phyloP scores from a whole-genome alignment of 1,140 invertebrate genomes.

The Drosophila ambigua region DNA sequence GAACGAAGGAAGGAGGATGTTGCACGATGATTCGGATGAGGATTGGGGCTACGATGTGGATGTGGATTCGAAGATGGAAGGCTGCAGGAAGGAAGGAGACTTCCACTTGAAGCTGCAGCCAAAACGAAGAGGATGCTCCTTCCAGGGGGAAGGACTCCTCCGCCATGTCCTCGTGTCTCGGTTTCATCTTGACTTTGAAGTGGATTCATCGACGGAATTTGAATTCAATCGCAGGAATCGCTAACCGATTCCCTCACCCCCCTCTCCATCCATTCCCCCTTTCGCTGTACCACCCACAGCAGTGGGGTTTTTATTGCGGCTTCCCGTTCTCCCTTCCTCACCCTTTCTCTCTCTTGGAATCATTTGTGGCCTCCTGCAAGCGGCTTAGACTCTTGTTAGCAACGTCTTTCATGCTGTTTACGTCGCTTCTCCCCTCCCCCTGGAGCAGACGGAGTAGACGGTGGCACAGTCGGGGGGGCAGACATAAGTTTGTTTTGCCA shows the following conservation, averaged over 20 bases:
- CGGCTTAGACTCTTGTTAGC: slow-evolving; percentile 56
- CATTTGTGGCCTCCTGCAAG: slow-evolving; percentile 36
- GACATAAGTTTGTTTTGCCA: slow-evolving; percentile 40
- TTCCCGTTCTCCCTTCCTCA: slow-evolving; percentile 24
- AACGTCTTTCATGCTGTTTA: slow-evolving; percentile 51
- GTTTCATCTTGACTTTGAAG: slow-evolving; percentile 71
- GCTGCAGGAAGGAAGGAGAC: too few relatives aligned
- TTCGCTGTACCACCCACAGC: slow-evolving; percentile 25
- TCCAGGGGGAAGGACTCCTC: slow-evolving; percentile 17
- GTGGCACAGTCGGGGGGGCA: not conserved
- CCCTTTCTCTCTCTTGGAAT: slow-evolving; percentile 4
- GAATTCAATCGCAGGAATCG: slow-evolving; percentile 69
- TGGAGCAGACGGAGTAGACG: too few relatives aligned
- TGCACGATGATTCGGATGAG: slow-evolving; percentile 4
- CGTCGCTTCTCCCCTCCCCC: slow-evolving; percentile 7
- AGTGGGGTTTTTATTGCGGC: slow-evolving; percentile 59
- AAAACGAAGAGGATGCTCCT: slow-evolving; percentile 20
- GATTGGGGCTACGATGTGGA: slow-evolving; percentile 4
- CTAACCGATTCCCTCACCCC: slow-evolving; percentile 34
- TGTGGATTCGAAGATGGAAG: too few relatives aligned
- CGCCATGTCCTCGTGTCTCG: slow-evolving; percentile 45
- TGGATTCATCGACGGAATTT: slow-evolving; percentile 57
- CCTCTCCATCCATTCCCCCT: not conserved
- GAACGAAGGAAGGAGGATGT: slow-evolving; percentile 16
- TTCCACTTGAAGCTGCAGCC: slow-evolving; percentile 35